These are phyloP conservation scores for Bombus vancouverensis DNA, from an alignment of 1,140 invertebrate species.

Conservation along the genomic window DNA sequence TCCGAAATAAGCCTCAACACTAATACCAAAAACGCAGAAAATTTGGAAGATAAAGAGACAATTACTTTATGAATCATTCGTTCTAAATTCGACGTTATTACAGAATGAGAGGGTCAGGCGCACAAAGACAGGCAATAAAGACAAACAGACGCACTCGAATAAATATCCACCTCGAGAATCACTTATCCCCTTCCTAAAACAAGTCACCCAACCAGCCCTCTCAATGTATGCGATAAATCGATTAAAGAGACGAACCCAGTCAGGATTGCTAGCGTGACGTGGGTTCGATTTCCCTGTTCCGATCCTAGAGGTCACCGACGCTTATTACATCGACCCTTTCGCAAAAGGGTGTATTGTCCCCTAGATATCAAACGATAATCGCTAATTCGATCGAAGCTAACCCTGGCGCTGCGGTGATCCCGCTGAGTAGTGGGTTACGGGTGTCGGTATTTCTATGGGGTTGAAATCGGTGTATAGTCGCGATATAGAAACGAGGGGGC, in stretches of 20 bases:
- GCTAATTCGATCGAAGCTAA: slow-evolving; percentile 65
- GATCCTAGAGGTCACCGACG: neutral
- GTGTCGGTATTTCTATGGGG: neutral
- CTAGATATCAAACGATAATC: slow-evolving; percentile 57
- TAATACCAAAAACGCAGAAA: too few species aligned
- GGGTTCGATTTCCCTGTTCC: slow-evolving; percentile 16
- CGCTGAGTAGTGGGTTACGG: slow-evolving; percentile 33
- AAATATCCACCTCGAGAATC: neutral
- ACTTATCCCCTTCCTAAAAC: neutral
- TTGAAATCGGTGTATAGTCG: neutral
- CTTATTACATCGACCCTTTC: slow-evolving; percentile 7
- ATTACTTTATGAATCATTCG: too few species aligned
- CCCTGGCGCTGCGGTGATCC: neutral
- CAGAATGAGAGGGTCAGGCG: too few species aligned
- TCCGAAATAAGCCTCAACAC: too few species aligned
- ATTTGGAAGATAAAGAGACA: too few species aligned
- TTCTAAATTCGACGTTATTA: too few species aligned
- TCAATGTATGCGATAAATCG: neutral
- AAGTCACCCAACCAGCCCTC: neutral
- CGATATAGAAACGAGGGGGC: slow-evolving; percentile 8
- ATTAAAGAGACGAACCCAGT: neutral
- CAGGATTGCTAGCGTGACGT: neutral
- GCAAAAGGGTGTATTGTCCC: neutral
- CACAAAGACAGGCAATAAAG: too few species aligned
- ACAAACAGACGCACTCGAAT: neutral